A percentile compares a stretch with the other conserved stretches of the same genome.
These are phyloP conservation scores for Tetranychus truncatus DNA, from an alignment of 2,888 invertebrate genomes.

Conservation along the genomic window DNA sequence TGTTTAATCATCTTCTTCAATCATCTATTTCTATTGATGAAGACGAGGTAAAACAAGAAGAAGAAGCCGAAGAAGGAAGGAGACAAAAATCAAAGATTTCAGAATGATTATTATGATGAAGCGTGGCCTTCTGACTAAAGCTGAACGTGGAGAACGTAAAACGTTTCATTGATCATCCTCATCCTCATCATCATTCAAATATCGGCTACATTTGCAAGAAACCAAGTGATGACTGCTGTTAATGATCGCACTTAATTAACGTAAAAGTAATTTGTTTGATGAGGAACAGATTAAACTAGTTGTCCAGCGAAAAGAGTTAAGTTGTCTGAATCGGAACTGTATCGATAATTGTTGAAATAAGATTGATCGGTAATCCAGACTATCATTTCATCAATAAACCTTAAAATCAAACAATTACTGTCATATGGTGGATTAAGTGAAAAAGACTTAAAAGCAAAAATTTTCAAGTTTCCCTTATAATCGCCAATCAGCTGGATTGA, in stretches of 20 bases:
- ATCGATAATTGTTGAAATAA: not conserved
- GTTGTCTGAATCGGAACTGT: not conserved
- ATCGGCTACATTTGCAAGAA: no score
- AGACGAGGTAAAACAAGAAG: not conserved
- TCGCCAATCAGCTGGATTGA: no score
- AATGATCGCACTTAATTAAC: no score
- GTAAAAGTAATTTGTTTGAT: not conserved
- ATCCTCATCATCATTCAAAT: not conserved
- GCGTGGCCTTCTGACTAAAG: not conserved
- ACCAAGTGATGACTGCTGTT: no score
- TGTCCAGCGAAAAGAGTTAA: not conserved
- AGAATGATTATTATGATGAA: not conserved
- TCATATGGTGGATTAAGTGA: no score
- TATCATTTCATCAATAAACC: no score
- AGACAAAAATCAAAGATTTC: not conserved
- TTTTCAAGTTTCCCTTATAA: no score
- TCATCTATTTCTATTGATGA: not conserved
- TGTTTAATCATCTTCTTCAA: not conserved
- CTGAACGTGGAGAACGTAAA: not conserved
- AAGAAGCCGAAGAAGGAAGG: not conserved
- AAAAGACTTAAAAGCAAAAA: no score
- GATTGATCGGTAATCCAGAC: not conserved
- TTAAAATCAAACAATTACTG: no score
- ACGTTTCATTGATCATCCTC: slow-evolving; percentile 1
- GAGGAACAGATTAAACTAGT: not conserved